These are phyloP conservation scores for Calyptommatus sinebrachiatus DNA, from an alignment of 2,113 vertebrate species.

Conservation along the genomic window DNA sequence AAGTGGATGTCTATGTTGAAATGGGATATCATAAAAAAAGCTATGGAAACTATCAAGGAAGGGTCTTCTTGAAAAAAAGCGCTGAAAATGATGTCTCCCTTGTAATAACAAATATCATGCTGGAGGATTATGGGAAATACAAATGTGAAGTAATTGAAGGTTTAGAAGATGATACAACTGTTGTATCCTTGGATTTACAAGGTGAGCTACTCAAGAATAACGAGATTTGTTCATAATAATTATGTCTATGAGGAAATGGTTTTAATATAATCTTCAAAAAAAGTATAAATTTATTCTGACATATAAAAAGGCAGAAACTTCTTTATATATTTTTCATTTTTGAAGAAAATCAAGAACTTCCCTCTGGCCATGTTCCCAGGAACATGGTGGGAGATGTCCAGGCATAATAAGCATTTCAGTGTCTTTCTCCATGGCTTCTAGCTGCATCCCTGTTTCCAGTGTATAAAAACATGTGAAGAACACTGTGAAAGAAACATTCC, in stretches of 20 bases:
- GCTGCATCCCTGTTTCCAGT: too few species aligned
- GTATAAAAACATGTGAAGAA: too few species aligned
- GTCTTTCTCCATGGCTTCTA: not conserved
- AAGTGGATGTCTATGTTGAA: constrained; percentile 82
- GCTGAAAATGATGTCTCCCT: constrained; percentile 82
- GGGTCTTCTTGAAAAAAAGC: constrained; percentile 73
- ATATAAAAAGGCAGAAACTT: not conserved
- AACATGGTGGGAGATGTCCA: too few species aligned
- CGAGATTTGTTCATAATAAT: not conserved
- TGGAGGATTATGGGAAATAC: constrained; percentile 85
- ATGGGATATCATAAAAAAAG: constrained; percentile 88
- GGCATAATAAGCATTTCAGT: not conserved
- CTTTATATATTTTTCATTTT: not conserved
- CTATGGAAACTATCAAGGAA: constrained; percentile 79
- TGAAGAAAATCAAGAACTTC: not conserved
- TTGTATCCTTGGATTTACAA: constrained; percentile 80
- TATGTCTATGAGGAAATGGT: constrained; percentile 1
- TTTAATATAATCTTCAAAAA: not conserved
- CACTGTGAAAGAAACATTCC: too few species aligned
- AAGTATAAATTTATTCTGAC: not conserved
- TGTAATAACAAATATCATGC: constrained; percentile 75
- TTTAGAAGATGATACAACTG: constrained; percentile 76
- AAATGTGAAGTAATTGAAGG: constrained; percentile 89
- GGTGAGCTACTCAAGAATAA: constrained; percentile 56
- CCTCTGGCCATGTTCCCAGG: not conserved